Base-by-base conservation (phyloP, 2,888 invertebrate genomes). In the Drepana falcataria region DNA sequence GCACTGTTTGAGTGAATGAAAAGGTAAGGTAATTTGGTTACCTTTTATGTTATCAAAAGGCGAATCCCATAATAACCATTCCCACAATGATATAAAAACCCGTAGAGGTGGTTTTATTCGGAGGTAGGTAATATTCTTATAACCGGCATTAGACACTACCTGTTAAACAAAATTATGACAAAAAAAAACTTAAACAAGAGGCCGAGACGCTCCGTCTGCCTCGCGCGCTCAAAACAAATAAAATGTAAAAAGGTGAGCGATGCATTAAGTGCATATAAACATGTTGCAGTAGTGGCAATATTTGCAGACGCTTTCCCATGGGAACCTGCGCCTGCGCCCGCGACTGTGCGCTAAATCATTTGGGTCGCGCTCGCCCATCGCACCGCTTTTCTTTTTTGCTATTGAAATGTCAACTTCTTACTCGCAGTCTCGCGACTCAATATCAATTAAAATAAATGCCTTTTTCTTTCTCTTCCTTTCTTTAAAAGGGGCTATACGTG, bases 181-280 rank as follows among this genome's bases (percentile, higher is more conserved):
- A 89, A 88, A 88, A 88, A 85, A 79, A 83, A 79, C 76, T 79
- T 70, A 80, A 83, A 83, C 77, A 77, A 73, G 79, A 77, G 77
- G 82, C 84, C 86, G 89, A 21, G 21, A 86, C 89, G 85, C 63
- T 77, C 72, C 84, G 89, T 90, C 89, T 89, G 86, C 84, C 81
- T 76, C 71, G 81, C 81, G 78, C 81, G 83, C 71, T 79, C 78
- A 76, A 73, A 83, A 79, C 90, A 90, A 91, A 90, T 85, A 88
- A 85, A 84, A 87, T 85, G 81, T 83, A 87, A 88, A 88, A 88
- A 87, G 85, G 83, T 85, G 87, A 81, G 85, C 86, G 87, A 80
- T 86, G 89, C 89, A 90, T 91, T 90, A 91, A 91, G 90, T 86
- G 89, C 87, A 85, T 88, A 90, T 91, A 90, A 90, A 90, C 90